Evolutionary conservation across 2,797 vertebrate genomes (phyloP).

Genomic region (Acridotheres tristis): DNA sequence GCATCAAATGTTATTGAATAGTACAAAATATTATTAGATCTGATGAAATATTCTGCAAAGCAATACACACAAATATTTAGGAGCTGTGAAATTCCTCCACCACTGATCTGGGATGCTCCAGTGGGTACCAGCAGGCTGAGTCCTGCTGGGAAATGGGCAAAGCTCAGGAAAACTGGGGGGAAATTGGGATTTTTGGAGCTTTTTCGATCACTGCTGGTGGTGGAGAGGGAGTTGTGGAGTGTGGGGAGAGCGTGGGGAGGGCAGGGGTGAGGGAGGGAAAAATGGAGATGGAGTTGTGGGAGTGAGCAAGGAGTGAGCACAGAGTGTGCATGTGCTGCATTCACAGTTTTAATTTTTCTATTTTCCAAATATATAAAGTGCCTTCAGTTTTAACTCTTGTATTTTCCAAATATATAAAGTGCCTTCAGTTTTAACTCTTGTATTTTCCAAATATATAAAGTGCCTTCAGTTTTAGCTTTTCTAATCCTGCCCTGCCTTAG

Average conservation of each 20-base stretch:
- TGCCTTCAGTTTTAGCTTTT: too few species aligned
- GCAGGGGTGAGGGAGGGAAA: too few species aligned
- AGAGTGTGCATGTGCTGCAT: too few species aligned
- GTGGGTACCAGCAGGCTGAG: background rate
- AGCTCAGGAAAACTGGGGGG: rapidly evolving
- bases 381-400: too few species aligned
- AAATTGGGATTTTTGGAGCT: background rate
- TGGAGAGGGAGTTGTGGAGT: background rate
- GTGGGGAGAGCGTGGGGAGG: rapidly evolving
- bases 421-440: too few species aligned
- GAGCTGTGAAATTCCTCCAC: background rate
- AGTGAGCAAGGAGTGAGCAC: background rate
- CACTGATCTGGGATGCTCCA: background rate
- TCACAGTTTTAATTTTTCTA: too few species aligned
- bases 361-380: too few species aligned
- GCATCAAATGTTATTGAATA: too few species aligned
- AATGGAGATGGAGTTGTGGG: too few species aligned
- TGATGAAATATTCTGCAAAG: background rate
- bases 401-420: too few species aligned
- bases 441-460: too few species aligned
- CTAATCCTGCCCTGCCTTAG: too few species aligned
- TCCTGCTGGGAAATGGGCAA: background rate
- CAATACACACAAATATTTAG: background rate
- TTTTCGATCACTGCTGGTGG: background rate
- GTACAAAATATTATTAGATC: background rate